These are phyloP conservation scores for Dermatemys mawii DNA, from an alignment of 2,113 vertebrate genomes.

Conservation along the genomic window DNA sequence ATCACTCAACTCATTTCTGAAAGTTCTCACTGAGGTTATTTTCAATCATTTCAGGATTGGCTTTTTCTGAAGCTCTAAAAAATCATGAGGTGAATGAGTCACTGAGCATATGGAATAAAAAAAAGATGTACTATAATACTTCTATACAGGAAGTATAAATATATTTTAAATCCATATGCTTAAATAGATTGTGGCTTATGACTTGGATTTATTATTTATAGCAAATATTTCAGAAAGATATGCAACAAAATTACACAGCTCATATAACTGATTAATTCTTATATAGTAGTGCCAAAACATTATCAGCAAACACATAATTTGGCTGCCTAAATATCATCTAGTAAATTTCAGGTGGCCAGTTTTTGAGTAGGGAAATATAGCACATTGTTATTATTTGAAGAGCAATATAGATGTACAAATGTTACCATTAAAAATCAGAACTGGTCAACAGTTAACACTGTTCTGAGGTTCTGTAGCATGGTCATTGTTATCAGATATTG, in stretches of 20 bases:
- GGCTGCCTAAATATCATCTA: neutral
- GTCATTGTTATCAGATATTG: neutral
- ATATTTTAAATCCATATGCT: neutral
- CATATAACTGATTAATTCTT: neutral
- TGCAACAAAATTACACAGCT: neutral
- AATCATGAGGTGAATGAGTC: neutral
- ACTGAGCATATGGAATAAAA: neutral
- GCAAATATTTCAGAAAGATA: neutral
- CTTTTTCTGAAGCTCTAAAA: conserved; percentile 20
- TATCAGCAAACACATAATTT: neutral
- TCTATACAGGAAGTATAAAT: neutral
- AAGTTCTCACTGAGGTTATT: neutral
- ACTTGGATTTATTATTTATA: neutral
- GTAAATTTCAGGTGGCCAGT: rapidly evolving
- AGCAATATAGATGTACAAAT: neutral
- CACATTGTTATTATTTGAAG: neutral
- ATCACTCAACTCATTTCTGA: neutral
- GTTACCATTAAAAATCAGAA: neutral
- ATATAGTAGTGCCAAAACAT: neutral
- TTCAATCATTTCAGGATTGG: conserved; percentile 3
- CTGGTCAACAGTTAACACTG: neutral
- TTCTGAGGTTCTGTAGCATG: neutral
- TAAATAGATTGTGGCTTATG: neutral
- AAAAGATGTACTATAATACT: neutral
- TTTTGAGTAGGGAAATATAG: neutral